Evolutionary conservation across 2,888 invertebrate species (phyloP).

Genomic region (Aphidius colemani): DNA sequence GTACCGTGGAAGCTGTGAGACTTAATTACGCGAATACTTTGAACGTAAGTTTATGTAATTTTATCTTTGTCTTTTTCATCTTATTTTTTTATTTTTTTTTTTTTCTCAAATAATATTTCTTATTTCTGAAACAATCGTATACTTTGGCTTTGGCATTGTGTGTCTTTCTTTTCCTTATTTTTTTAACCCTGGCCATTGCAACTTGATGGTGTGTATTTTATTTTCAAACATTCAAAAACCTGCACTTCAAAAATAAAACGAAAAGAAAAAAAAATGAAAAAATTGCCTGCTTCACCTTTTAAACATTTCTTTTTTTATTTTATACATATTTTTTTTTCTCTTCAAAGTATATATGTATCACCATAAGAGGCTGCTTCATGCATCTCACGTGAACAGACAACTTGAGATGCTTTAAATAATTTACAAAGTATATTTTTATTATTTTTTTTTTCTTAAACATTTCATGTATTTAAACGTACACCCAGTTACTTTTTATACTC

Average conservation of each 20-base stretch:
- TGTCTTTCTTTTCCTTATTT: conserved; percentile 7
- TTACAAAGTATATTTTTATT: neutral
- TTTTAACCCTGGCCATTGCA: neutral
- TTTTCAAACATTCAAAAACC: too few species aligned
- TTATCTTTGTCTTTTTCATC: conserved; percentile 13
- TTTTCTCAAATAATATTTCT: conserved; percentile 25
- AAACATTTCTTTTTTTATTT: conserved; percentile 14
- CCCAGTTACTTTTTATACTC: too few species aligned
- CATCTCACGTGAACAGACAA: conserved; percentile 1
- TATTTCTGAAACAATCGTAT: conserved; percentile 10
- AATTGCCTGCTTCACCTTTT: conserved; percentile 10
- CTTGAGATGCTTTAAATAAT: conserved; percentile 15
- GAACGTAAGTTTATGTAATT: conserved; percentile 11
- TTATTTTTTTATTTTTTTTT: too few species aligned
- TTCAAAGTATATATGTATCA: conserved; percentile 15
- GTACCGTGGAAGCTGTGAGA: conserved; percentile 50
- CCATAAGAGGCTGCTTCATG: conserved; percentile 16
- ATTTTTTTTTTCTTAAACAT: neutral
- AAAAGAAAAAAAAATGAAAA: too few species aligned
- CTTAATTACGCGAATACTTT: conserved; percentile 56
- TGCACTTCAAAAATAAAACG: too few species aligned
- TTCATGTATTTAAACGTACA: conserved; percentile 12
- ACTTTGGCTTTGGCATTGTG: neutral
- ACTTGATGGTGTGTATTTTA: too few species aligned
- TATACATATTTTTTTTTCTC: conserved; percentile 2